These are phyloP conservation scores for Bubo scandiacus DNA, from an alignment of 2,113 vertebrate species.

Conservation along the genomic window DNA sequence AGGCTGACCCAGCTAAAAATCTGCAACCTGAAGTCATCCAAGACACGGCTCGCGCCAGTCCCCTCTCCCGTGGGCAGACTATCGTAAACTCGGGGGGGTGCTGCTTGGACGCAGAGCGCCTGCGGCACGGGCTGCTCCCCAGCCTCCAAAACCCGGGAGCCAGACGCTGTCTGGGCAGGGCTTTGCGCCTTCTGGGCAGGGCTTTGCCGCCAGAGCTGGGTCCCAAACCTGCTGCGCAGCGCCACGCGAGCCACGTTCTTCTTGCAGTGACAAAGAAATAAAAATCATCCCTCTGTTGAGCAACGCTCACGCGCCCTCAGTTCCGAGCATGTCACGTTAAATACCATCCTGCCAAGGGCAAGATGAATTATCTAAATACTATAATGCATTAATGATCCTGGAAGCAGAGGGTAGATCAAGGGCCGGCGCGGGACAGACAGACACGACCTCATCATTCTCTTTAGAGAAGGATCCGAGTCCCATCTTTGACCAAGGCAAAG, in stretches of 20 bases:
- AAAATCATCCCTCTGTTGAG: background rate
- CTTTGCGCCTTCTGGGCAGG: too few relatives aligned
- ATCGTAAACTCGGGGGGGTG: too few relatives aligned
- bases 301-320: background rate
- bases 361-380: background rate
- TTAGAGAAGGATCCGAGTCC: background rate
- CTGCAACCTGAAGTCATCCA: background rate
- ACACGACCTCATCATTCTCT: background rate
- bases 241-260: fast-evolving
- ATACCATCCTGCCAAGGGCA: background rate
- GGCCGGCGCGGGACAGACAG: background rate
- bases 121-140: background rate
- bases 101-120: background rate
- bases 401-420: background rate
- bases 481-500: background rate
- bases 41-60: background rate
- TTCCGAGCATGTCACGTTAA: background rate
- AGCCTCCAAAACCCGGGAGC: background rate
- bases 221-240: background rate
- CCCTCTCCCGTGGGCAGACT: fast-evolving
- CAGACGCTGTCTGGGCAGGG: background rate
- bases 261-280: background rate
- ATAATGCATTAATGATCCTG: background rate
- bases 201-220: background rate
- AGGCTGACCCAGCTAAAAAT: background rate